A percentile compares a stretch with the other conserved stretches of the same genome.
Conservation (phyloP, 2,888 invertebrate species). For the Morpho achilles region DNA sequence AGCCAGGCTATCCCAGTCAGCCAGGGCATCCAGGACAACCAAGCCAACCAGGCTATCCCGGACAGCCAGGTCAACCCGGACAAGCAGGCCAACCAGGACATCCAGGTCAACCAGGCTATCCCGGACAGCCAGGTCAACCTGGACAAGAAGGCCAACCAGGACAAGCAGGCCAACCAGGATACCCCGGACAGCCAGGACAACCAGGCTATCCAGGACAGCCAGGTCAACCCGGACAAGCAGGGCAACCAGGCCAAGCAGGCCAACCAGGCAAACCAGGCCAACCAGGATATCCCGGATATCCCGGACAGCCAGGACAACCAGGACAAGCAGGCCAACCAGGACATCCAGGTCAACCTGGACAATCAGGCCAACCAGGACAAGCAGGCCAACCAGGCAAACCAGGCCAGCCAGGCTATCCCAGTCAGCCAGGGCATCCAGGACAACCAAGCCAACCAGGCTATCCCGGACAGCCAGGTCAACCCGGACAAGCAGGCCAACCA, state of each 20-base stretch:
- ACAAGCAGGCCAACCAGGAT: slow-evolving; percentile 25
- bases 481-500: slow-evolving; percentile 29
- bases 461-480: slow-evolving; percentile 24
- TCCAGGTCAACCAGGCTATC: slow-evolving; percentile 28
- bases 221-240: slow-evolving; percentile 22
- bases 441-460: slow-evolving; percentile 38
- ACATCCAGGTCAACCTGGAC: slow-evolving; percentile 18
- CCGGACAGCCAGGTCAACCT: slow-evolving; percentile 29
- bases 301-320: slow-evolving; percentile 24
- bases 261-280: slow-evolving; percentile 29
- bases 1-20: slow-evolving; percentile 24
- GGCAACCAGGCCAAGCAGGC: slow-evolving; percentile 23
- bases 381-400: slow-evolving; percentile 38
- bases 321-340: slow-evolving; percentile 23
- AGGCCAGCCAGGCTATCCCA: slow-evolving; percentile 34
- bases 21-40: too few species aligned
- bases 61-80: slow-evolving; percentile 29
- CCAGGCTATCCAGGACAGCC: slow-evolving; percentile 22
- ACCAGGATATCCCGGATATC: slow-evolving; percentile 27
- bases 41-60: slow-evolving; percentile 26
- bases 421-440: slow-evolving; percentile 32
- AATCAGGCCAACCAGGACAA: slow-evolving; percentile 17
- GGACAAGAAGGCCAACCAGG: slow-evolving; percentile 40
- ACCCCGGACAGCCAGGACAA: slow-evolving; percentile 27
- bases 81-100: slow-evolving; percentile 29